A percentile compares a stretch with the other conserved stretches of the same genome.
Evolutionary conservation across 1,140 invertebrate genomes (phyloP).

Genomic region (Gonatopus flavifemur): DNA sequence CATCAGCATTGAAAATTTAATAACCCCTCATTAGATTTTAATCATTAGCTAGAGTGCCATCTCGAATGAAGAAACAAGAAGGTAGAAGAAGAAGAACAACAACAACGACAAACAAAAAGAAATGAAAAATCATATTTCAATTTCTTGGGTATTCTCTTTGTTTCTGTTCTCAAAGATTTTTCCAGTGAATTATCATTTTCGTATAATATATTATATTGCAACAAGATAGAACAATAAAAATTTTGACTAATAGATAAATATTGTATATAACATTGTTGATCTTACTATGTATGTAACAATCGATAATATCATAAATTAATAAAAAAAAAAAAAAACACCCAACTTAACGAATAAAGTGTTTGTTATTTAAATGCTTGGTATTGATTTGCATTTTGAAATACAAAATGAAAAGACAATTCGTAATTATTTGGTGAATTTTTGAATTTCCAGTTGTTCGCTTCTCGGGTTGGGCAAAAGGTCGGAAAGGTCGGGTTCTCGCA

Average conservation of each 20-base stretch:
- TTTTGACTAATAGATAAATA: constrained; percentile 38
- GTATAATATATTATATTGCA: no score
- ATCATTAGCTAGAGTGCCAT: constrained; percentile 45
- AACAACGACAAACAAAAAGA: no score
- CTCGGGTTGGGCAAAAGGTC: no score
- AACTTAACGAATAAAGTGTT: constrained; percentile 31
- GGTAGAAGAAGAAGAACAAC: no score
- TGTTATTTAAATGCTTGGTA: neutral
- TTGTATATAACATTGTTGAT: constrained; percentile 55
- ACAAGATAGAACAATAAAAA: constrained; percentile 33
- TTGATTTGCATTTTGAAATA: neutral
- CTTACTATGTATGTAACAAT: constrained; percentile 52
- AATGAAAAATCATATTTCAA: no score
- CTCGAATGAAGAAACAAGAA: constrained; percentile 6
- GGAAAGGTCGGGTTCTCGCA: no score
- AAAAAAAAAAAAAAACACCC: constrained; percentile 43
- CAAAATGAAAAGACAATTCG: neutral
- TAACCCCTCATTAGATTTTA: no score
- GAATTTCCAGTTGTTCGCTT: no score
- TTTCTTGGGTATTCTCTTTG: no score
- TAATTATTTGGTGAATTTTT: no score
- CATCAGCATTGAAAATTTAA: no score
- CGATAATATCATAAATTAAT: no score
- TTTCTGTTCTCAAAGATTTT: constrained; percentile 18
- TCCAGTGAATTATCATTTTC: constrained; percentile 28